Evolutionary conservation across 2,888 invertebrate species (phyloP), one percentile per base, ranked within the genome.

Genomic region (Pandemis corylana): DNA sequence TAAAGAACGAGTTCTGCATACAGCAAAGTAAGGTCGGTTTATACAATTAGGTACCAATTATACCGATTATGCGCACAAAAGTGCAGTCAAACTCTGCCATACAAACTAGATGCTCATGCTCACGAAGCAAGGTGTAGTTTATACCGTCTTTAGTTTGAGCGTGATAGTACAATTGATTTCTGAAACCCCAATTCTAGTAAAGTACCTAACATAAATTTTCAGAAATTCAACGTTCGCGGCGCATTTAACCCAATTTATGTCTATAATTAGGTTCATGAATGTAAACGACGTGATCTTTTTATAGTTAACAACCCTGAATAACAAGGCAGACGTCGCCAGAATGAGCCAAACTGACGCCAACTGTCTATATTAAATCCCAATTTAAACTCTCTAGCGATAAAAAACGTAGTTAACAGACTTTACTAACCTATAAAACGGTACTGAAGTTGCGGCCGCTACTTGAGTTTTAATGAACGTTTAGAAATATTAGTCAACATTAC

Each of bases 371-470:
- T 20, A 9, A 56, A 56, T 20, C 28, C 59, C 28, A 59, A 36
- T 59, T 59, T 59, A 59, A 59, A 59, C 12, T 28, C 59, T 28
- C 12, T 12, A 59, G 59, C 12, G 59, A 59, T 59, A 59, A 59
- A 59, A 56, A 59, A 5, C 12, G 7, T 59, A 12, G 28, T 59
- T 56, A 59, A 28, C n/a, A n/a, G n/a, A 20, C 59, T 59, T 28
- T 12, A 59, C 59, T 59, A 59, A 59, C 59, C 59, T 28, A 28
- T 28, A 28, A 28, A 20, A 10, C 9, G 28, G 42, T 7, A 63
- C 7, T 15, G 13, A 41, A 63, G 41, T 63, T 63, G 28, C 28
- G 28, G 20, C 56, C 7, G 7, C 56, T 20, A 56, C 56, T 56
- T 56, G 3, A n/a, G 15, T 56, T 20, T 56, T 56, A 56, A 20